A percentile compares a stretch with the other conserved stretches of the same genome.
Conservation (phyloP, 2,797 vertebrate species). For the Oryzias dopingdopingensis region DNA sequence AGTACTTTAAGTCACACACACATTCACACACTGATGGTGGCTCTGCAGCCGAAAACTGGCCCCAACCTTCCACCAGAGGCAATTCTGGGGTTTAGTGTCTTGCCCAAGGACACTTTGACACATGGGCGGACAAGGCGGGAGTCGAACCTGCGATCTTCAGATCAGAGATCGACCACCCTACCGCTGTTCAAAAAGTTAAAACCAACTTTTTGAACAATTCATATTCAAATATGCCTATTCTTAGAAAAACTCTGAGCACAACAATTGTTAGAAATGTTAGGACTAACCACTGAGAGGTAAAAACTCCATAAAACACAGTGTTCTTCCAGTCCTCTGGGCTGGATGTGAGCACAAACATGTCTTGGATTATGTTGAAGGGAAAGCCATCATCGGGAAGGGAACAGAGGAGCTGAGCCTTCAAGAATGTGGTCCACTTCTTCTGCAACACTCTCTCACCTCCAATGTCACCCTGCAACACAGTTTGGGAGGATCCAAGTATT, state of each 20-base stretch:
- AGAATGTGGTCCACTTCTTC: conserved; percentile 96
- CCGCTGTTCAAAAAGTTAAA: no score
- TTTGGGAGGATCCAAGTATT: conserved; percentile 6
- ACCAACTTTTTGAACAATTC: no score
- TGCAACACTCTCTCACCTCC: conserved; percentile 96
- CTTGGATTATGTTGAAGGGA: conserved; percentile 95
- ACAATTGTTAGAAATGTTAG: neutral
- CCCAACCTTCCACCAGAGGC: no score
- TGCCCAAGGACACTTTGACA: no score
- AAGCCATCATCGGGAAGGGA: conserved; percentile 90
- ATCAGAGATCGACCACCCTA: no score
- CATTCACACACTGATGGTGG: no score
- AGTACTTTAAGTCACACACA: no score
- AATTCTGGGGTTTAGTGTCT: no score
- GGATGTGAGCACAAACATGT: conserved; percentile 90
- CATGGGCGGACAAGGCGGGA: no score
- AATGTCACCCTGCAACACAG: conserved; percentile 83
- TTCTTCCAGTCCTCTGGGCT: conserved; percentile 81
- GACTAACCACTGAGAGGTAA: conserved; percentile 93
- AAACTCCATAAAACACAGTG: conserved; percentile 92
- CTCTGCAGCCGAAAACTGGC: no score
- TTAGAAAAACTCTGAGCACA: neutral
- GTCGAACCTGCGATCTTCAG: no score
- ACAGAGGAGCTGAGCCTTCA: conserved; percentile 94
- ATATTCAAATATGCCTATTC: no score